Evolutionary conservation across 2,888 invertebrate species (phyloP).

Genomic region (Tuta absoluta): DNA sequence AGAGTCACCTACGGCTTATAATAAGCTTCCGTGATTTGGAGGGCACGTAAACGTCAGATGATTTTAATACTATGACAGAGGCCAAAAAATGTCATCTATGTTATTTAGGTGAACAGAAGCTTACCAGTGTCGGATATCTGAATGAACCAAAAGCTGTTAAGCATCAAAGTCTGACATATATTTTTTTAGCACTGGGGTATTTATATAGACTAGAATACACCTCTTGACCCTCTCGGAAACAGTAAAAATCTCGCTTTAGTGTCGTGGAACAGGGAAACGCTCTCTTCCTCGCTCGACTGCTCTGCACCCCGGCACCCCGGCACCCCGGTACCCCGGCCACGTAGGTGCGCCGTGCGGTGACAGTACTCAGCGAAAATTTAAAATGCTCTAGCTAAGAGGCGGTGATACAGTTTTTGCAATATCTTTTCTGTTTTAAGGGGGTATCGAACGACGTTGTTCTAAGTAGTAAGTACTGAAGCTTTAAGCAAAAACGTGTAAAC

Average conservation of each 20-base stretch:
- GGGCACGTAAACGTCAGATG: no score
- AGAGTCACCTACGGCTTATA: no score
- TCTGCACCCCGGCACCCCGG: conserved; percentile 46
- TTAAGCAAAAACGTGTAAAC: background rate
- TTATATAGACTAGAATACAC: background rate
- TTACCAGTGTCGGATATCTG: background rate
- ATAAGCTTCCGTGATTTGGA: no score
- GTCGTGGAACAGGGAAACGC: conserved; percentile 70
- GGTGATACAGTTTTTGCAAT: background rate
- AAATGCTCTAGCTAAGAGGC: conserved; percentile 46
- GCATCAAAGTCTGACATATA: background rate
- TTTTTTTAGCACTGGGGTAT: background rate
- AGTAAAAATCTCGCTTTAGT: conserved; percentile 75
- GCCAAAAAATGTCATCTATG: no score
- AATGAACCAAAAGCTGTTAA: background rate
- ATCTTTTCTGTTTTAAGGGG: background rate
- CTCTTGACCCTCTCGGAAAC: conserved; percentile 43
- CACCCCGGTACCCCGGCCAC: no score
- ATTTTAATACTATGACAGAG: no score
- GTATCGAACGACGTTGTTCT: no score
- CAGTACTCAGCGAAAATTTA: conserved; percentile 40
- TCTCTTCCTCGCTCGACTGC: conserved; percentile 53
- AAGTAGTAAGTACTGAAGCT: background rate
- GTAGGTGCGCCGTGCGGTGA: conserved; percentile 40
- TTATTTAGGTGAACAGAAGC: background rate